Base-by-base conservation (phyloP, 2,797 vertebrate species). In the Psittacula derbiana region DNA sequence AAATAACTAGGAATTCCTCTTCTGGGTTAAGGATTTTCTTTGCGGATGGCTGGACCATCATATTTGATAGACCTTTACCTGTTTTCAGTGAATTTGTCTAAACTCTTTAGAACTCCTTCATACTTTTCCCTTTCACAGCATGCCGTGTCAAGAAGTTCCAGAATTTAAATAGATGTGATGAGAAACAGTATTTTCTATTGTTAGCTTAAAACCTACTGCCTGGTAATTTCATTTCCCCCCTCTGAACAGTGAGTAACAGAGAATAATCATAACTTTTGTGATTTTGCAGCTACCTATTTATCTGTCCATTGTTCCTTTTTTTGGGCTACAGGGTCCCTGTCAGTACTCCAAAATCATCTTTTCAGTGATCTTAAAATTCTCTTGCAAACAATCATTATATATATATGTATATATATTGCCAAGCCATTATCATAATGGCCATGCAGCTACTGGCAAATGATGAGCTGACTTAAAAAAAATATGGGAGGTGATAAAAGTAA, bases 101-200 rank as follows among this genome's bases (percentile, higher is more conserved):
- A 91, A 78, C 24, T 73, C 40, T 78, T 76, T n/a, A 67, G 72
- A 65, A 66, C 11, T 90, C 43, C 71, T 78, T 81, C 61, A 57
- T 84, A 46, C 20, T 92, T 84, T 86, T 90, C 25, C 31, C 41
- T 95, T 93, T 79, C 91, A 72, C 16, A 86, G 40, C n/a, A 75
- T 72, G 49, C 46, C 6, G 2, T 90, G 75, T 69, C 72, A 90
- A 92, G 73, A 83, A 92, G 89, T 91, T 89, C 44, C 67, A 78
- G 81, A 90, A 80, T 92, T 82, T 76, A 90, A 93, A 96, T 81
- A 95, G 86, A 78, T 74, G 13, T 74, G 69, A 90, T 78, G 57
- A 94, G 86, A 92, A 92, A 53, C 71, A 82, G 61, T 75, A 71
- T 95, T 92, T 91, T 95, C 58, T 96, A 81, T 86, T 94, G 73